phyloP scores from a whole-genome alignment of 2,113 vertebrate species.

The Hippocampus abdominalis region DNA sequence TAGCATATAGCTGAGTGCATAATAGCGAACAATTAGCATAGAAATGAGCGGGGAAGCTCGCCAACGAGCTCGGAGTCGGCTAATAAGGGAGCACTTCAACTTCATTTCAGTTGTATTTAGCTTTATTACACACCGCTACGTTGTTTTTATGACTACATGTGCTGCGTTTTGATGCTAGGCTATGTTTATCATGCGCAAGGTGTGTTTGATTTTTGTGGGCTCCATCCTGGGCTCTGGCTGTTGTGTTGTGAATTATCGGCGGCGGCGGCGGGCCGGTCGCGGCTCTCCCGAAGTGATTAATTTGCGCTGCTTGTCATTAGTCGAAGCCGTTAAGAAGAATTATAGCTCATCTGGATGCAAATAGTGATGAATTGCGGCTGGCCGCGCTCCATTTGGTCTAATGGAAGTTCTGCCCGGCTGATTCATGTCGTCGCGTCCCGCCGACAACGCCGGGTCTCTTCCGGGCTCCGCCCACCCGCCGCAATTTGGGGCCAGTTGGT shows the following conservation, averaged over 20 bases:
- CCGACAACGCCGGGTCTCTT: slow-evolving; percentile 28
- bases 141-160: neutral
- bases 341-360: slow-evolving; percentile 74
- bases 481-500: neutral
- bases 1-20: slow-evolving; percentile 1
- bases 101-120: neutral
- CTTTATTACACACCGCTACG: neutral
- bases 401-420: slow-evolving; percentile 48
- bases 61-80: neutral
- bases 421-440: slow-evolving; percentile 53
- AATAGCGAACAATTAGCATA: neutral
- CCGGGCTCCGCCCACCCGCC: slow-evolving; percentile 38
- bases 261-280: slow-evolving; percentile 2
- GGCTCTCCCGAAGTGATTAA: slow-evolving; percentile 67
- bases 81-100: neutral
- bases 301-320: slow-evolving; percentile 81
- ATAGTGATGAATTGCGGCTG: slow-evolving; percentile 76
- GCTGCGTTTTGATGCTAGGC: neutral
- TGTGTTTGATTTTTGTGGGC: neutral
- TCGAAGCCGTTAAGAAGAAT: slow-evolving; percentile 77
- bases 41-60: neutral
- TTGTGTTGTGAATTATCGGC: slow-evolving; percentile 9
- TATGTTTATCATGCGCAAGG: neutral
- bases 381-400: slow-evolving; percentile 75
- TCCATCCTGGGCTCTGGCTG: neutral